phyloP scores from a whole-genome alignment of 1,140 invertebrate species.

The Daktulosphaira vitifoliae region DNA sequence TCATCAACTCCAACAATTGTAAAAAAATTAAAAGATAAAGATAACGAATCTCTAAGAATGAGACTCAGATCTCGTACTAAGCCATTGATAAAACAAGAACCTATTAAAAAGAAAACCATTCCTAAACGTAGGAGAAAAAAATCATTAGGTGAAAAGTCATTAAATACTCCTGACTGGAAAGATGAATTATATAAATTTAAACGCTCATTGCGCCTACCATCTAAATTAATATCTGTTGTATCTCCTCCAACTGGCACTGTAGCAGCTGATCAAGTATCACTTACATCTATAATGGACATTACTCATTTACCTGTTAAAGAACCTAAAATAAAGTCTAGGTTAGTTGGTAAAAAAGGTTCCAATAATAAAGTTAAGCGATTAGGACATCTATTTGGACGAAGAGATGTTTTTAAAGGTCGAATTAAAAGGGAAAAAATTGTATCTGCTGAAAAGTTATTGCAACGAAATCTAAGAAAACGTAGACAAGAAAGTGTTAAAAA shows the following conservation, averaged over 20 bases:
- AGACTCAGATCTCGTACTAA: slow-evolving; percentile 8
- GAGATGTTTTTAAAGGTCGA: slow-evolving; percentile 15
- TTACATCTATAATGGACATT: slow-evolving; percentile 22
- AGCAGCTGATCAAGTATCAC: neutral
- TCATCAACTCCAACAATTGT: neutral
- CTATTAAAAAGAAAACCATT: slow-evolving; percentile 12
- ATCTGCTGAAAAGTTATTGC: slow-evolving; percentile 15
- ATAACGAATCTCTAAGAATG: slow-evolving; percentile 9
- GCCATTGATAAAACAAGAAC: neutral
- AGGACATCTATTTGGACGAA: slow-evolving; percentile 11
- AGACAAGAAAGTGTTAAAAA: neutral
- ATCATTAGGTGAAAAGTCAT: slow-evolving; percentile 9
- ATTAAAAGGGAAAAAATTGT: slow-evolving; percentile 19
- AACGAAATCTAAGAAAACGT: neutral
- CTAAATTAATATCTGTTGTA: slow-evolving; percentile 64
- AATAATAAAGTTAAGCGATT: neutral
- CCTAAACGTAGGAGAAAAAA: slow-evolving; percentile 13
- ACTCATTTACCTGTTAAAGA: neutral
- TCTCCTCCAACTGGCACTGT: slow-evolving; percentile 25
- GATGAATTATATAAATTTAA: slow-evolving; percentile 72
- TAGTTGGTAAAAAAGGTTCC: neutral
- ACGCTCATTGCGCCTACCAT: slow-evolving; percentile 65
- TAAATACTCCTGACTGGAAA: slow-evolving; percentile 57
- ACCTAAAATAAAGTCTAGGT: neutral
- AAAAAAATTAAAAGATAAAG: slow-evolving; percentile 2